phyloP scores from a whole-genome alignment of 2,113 vertebrate species.

The Microcebus griseorufus region DNA sequence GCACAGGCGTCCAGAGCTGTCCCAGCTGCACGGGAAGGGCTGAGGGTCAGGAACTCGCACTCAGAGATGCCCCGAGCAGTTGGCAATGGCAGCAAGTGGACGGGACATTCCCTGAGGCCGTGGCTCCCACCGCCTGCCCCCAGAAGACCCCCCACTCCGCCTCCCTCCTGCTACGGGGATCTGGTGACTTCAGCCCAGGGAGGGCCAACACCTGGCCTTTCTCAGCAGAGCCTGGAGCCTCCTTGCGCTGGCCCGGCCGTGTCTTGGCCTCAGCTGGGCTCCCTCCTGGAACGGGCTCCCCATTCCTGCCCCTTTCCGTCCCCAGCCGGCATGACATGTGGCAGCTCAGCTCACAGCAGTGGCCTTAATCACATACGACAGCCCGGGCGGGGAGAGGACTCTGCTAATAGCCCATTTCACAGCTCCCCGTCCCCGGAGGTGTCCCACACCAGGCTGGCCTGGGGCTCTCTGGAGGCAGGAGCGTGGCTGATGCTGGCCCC shows the following conservation, averaged over 20 bases:
- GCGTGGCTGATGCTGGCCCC: neutral
- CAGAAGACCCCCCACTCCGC: neutral
- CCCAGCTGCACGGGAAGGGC: neutral
- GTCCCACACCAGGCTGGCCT: neutral
- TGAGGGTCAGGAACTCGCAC: rapidly evolving
- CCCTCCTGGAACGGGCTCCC: neutral
- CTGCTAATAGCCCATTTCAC: constrained; percentile 66
- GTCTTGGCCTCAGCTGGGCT: rapidly evolving
- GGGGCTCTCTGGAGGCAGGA: neutral
- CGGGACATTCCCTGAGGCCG: neutral
- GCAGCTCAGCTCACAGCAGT: neutral
- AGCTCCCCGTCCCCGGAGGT: constrained; percentile 28
- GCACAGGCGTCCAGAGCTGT: neutral
- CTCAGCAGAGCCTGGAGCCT: neutral
- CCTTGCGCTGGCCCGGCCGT: neutral
- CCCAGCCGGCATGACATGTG: neutral
- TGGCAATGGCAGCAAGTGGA: rapidly evolving
- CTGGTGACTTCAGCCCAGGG: neutral
- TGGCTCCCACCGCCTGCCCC: rapidly evolving
- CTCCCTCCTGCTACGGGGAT: no score
- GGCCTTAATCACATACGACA: constrained; percentile 40
- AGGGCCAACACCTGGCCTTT: neutral
- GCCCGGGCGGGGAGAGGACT: neutral
- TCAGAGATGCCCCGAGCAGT: neutral
- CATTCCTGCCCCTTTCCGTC: no score